Conservation (phyloP, 2,888 invertebrate species). For the Mimas tiliae region DNA sequence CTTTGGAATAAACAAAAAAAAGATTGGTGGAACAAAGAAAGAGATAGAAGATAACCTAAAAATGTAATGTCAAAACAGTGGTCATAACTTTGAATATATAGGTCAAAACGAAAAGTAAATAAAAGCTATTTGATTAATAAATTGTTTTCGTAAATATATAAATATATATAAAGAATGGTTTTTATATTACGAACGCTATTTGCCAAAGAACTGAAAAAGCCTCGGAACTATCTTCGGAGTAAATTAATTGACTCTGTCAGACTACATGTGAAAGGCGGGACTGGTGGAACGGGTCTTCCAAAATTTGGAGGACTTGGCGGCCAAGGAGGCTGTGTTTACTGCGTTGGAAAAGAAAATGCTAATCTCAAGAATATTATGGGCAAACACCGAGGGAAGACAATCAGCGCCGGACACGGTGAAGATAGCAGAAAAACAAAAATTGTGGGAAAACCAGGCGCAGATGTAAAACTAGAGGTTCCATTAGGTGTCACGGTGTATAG, state of each 20-base stretch:
- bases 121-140: background rate
- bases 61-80: background rate
- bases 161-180: slow-evolving; percentile 74
- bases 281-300: slow-evolving; percentile 89
- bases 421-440: slow-evolving; percentile 90
- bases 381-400: slow-evolving; percentile 83
- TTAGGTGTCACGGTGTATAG: slow-evolving; percentile 90
- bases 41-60: slow-evolving; percentile 25
- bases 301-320: slow-evolving; percentile 96
- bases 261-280: slow-evolving; percentile 92
- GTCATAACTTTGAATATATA: no score
- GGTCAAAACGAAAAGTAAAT: background rate
- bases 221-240: slow-evolving; percentile 80
- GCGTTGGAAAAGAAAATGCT: slow-evolving; percentile 87
- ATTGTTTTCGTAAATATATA: no score
- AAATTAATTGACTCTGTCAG: slow-evolving; percentile 92
- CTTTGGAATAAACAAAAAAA: no score
- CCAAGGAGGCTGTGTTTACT: slow-evolving; percentile 93
- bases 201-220: slow-evolving; percentile 73
- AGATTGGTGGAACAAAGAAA: background rate
- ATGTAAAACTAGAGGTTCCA: slow-evolving; percentile 90
- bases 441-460: slow-evolving; percentile 89
- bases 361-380: slow-evolving; percentile 81
- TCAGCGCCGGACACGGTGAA: slow-evolving; percentile 88
- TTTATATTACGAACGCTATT: slow-evolving; percentile 71